Percentiles rank a stretch among this genome's conserved stretches.
Conservation (phyloP, 2,797 vertebrate species). For the Cyclopterus lumpus region DNA sequence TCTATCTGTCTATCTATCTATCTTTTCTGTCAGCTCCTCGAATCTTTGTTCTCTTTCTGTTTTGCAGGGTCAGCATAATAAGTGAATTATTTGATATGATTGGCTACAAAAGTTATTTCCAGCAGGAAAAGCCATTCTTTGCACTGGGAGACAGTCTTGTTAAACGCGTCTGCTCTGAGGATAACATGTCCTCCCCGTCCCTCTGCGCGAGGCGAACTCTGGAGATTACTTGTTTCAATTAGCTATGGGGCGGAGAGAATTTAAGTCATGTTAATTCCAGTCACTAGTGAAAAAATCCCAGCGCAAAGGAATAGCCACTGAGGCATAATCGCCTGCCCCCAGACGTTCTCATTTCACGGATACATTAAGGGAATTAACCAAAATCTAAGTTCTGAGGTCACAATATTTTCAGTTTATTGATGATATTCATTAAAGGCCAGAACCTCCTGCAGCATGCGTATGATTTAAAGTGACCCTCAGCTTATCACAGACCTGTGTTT, state of each 20-base stretch:
- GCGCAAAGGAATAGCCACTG: constrained; percentile 62
- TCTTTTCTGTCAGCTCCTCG: constrained; percentile 57
- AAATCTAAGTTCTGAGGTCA: constrained; percentile 61
- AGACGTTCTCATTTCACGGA: constrained; percentile 75
- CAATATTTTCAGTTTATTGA: constrained; percentile 44
- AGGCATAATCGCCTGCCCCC: constrained; percentile 75
- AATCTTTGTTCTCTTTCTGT: constrained; percentile 50
- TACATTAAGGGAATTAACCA: constrained; percentile 67
- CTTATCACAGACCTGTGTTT: constrained; percentile 20
- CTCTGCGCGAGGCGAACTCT: constrained; percentile 58
- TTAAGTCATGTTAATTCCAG: constrained; percentile 81
- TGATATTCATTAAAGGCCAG: constrained; percentile 38
- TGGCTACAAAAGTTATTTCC: constrained; percentile 55
- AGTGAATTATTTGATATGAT: constrained; percentile 67
- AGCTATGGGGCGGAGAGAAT: constrained; percentile 75
- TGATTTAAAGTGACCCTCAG: constrained; percentile 16
- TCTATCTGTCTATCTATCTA: no score
- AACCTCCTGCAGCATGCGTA: constrained; percentile 12
- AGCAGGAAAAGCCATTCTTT: constrained; percentile 47
- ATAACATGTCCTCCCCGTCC: constrained; percentile 62
- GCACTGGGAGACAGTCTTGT: constrained; percentile 32
- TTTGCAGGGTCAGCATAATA: constrained; percentile 54
- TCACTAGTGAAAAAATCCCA: constrained; percentile 72
- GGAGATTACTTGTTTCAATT: constrained; percentile 84
- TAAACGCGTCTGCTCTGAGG: constrained; percentile 56